These are phyloP conservation scores for Accipiter badius DNA, from an alignment of 2,797 vertebrate genomes.

Conservation along the genomic window DNA sequence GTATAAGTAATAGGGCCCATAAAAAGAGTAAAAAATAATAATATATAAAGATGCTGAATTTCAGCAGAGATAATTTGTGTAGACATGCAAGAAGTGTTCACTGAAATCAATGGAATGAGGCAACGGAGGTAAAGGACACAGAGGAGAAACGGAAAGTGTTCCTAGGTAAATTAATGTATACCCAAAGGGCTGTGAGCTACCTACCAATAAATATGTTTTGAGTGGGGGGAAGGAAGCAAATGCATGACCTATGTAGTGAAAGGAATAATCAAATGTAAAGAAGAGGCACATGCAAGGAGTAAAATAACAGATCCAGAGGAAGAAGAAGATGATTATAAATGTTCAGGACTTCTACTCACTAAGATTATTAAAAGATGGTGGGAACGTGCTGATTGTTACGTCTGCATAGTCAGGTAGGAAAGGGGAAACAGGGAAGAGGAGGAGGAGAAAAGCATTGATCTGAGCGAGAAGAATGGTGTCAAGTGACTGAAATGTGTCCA, in stretches of 20 bases:
- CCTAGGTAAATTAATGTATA: slow-evolving; percentile 40
- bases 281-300: background rate
- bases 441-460: background rate
- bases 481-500: background rate
- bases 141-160: slow-evolving; percentile 8
- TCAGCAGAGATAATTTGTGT: slow-evolving; percentile 30
- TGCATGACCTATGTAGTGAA: background rate
- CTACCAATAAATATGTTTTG: slow-evolving; percentile 32
- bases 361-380: background rate
- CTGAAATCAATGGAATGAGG: slow-evolving; percentile 43
- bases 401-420: background rate
- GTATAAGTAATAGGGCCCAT: background rate
- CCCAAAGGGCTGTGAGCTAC: slow-evolving; percentile 19
- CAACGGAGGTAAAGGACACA: slow-evolving; percentile 47
- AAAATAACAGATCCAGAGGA: background rate
- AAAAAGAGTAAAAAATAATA: slow-evolving; percentile 18
- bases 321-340: background rate
- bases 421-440: background rate
- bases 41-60: slow-evolving; percentile 6
- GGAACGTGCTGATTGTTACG: background rate
- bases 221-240: slow-evolving; percentile 19
- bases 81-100: slow-evolving; percentile 27
- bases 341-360: background rate
- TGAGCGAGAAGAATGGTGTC: background rate
- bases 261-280: slow-evolving; percentile 19